These are phyloP conservation scores for Neofelis nebulosa DNA, from an alignment of 2,113 vertebrate genomes.

Conservation along the genomic window DNA sequence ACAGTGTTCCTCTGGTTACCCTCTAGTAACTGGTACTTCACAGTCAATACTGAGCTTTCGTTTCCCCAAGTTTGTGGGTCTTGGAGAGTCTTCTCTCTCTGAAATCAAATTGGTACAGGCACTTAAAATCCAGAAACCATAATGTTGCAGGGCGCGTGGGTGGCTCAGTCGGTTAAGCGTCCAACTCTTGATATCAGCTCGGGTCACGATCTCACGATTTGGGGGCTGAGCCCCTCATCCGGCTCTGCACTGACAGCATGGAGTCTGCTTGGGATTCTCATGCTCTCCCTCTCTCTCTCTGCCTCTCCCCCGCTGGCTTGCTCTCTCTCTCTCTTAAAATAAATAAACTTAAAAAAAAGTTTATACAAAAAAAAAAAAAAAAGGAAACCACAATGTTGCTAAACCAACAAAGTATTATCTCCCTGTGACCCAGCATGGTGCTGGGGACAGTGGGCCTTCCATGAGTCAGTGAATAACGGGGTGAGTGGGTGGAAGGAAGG, in stretches of 20 bases:
- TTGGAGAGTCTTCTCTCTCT: not conserved
- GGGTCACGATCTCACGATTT: too few species aligned
- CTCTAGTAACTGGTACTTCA: not conserved
- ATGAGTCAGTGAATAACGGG: not conserved
- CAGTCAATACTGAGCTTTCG: not conserved
- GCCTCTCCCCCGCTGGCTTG: too few species aligned
- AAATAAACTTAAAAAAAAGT: too few species aligned
- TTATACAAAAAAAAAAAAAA: too few species aligned
- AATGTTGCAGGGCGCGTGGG: not conserved
- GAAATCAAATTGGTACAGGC: not conserved
- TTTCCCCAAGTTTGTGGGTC: not conserved
- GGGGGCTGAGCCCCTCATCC: too few species aligned
- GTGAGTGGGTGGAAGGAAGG: not conserved
- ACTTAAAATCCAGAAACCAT: not conserved
- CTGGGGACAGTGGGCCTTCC: not conserved
- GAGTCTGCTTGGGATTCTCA: too few species aligned
- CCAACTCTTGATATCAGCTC: too few species aligned
- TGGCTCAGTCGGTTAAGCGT: too few species aligned
- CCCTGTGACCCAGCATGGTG: not conserved
- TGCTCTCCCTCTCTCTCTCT: too few species aligned
- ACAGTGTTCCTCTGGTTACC: not conserved
- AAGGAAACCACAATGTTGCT: not conserved
- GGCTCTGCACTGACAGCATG: too few species aligned
- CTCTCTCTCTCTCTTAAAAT: too few species aligned
- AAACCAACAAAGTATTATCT: not conserved